Percentiles rank a stretch among this genome's conserved stretches.
Conservation (phyloP, 1,140 invertebrate species). For the Macrobrachium rosenbergii region DNA sequence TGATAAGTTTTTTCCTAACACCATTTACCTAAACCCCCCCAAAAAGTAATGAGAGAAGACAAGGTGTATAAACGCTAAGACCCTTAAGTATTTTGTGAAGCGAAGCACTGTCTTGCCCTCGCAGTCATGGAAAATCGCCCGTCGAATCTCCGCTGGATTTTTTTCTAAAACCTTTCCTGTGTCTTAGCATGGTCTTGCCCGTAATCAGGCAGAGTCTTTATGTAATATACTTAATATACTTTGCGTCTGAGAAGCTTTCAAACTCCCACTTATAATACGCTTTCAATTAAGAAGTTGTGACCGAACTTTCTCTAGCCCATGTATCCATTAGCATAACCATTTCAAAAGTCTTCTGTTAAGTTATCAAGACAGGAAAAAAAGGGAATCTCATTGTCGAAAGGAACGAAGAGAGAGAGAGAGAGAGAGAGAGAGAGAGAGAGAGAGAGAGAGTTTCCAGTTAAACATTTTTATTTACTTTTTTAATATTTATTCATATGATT, state of each 20-base stretch:
- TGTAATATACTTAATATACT: conserved; percentile 55
- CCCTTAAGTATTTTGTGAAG: background rate
- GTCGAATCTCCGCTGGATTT: too few relatives aligned
- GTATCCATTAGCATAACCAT: conserved; percentile 42
- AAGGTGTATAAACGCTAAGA: too few relatives aligned
- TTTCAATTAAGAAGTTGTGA: conserved; percentile 57
- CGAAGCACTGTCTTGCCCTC: background rate
- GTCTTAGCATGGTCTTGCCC: conserved; percentile 5
- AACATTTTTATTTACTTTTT: background rate
- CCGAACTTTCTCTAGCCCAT: conserved; percentile 14
- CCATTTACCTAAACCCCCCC: background rate
- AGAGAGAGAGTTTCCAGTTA: background rate
- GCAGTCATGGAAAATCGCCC: too few relatives aligned
- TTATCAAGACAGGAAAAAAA: conserved; percentile 20
- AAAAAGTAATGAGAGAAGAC: too few relatives aligned
- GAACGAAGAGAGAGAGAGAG: conserved; percentile 18
- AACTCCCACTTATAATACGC: conserved; percentile 50
- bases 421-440: background rate
- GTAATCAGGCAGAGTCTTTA: conserved; percentile 45
- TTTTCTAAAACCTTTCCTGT: background rate
- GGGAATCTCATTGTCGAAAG: background rate
- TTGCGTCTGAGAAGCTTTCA: conserved; percentile 44
- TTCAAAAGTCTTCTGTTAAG: conserved; percentile 32
- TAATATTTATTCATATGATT: too few relatives aligned
- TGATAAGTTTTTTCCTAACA: background rate